Base-by-base conservation (phyloP, 2,113 vertebrate species). In the Cynocephalus volans region DNA sequence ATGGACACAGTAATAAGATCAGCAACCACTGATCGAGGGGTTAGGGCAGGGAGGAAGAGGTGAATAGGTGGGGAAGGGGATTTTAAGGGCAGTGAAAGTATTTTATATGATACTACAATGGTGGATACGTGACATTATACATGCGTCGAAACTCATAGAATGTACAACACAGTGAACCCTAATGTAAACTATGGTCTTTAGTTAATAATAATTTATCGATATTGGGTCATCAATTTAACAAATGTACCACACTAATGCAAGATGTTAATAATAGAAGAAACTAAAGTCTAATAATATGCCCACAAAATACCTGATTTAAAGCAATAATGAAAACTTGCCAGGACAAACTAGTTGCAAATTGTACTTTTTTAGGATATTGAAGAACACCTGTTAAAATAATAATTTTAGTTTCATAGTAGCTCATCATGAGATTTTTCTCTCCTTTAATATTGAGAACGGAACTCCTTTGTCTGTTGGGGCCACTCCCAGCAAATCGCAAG, bases 401-500 rank as follows among this genome's bases (percentile, higher is more conserved):
- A 28, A 48, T 14, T 84, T 60, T 67, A 45, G 62, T 36, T 81
- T 90, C 69, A 45, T 5, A 86, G 48, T 33, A 56, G 79, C n/a
- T 41, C 52, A 65, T 12, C 41, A 23, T 33, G 52, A 52, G 6
- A 21, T 5, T 60, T 19, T 65, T 58, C 60, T 3, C 50, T 1
- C 1, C 23, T 84, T 84, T 70, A 60, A 67, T 31, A 48, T 8
- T 14, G 24, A 88, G n/a, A 65, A 18, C 19, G 31, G 73, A 65
- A 72, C 28, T 56, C n/a, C 17, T 36, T 33, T 13, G 12, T 67
- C 79, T 8, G 3, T 14, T 2, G 73, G 64, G 41, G 18, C 72
- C 36, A 0, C 13, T 21, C 23, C 26, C 31, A 8, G 62, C n/a
- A 2, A 58, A 33, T 5, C 33, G 45, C 62, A 8, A 1, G 8